phyloP scores from a whole-genome alignment of 2,113 vertebrate species.

The Limanda limanda region DNA sequence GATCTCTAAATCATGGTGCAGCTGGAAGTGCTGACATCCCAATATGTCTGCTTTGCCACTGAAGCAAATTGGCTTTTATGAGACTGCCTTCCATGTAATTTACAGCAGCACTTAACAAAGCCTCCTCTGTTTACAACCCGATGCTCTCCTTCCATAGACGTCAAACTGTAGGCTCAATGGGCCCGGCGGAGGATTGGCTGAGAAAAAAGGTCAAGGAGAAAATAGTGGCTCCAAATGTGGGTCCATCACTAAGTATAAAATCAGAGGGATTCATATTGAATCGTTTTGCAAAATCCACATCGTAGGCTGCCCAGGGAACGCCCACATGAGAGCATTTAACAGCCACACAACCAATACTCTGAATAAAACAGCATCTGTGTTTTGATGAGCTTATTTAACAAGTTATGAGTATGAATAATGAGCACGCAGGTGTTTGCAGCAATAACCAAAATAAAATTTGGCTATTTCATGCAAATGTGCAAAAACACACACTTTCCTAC shows the following conservation, averaged over 20 bases:
- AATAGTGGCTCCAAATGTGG: no score
- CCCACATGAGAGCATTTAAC: neutral
- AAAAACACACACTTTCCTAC: neutral
- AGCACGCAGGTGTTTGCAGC: neutral
- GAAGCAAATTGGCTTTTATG: slow-evolving; percentile 78
- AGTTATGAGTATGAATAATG: neutral
- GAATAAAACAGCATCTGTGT: neutral
- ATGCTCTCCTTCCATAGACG: slow-evolving; percentile 56
- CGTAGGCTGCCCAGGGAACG: neutral
- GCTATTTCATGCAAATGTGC: neutral
- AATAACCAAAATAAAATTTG: neutral
- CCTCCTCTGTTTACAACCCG: slow-evolving; percentile 71
- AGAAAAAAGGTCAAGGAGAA: slow-evolving; percentile 5
- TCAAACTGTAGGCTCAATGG: slow-evolving; percentile 47
- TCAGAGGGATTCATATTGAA: neutral
- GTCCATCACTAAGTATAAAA: no score
- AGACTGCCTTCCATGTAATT: slow-evolving; percentile 71
- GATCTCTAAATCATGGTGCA: slow-evolving; percentile 57
- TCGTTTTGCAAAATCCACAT: neutral
- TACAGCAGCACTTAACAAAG: slow-evolving; percentile 77
- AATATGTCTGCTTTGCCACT: slow-evolving; percentile 62
- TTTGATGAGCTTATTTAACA: neutral
- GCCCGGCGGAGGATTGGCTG: neutral
- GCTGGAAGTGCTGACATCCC: slow-evolving; percentile 72
- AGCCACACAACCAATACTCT: neutral